These are phyloP conservation scores for Sylvilagus bachmani DNA, from an alignment of 2,113 vertebrate species.

Conservation along the genomic window DNA sequence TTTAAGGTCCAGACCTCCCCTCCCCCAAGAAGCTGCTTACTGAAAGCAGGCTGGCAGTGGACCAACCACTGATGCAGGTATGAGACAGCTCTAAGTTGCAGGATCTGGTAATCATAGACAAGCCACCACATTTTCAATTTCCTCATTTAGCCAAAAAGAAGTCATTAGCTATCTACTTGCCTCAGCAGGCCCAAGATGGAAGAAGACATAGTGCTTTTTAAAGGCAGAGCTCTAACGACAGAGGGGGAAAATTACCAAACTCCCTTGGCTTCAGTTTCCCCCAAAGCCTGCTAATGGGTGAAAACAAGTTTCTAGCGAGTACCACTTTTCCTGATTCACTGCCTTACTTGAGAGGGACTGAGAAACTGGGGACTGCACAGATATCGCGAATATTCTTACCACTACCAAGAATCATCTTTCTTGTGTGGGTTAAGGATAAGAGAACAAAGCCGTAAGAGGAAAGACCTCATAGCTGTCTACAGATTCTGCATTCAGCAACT, in stretches of 20 bases:
- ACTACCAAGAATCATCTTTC: background rate
- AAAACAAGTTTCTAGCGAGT: background rate
- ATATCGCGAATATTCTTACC: too few species aligned
- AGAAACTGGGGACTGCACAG: background rate
- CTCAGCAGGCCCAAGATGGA: background rate
- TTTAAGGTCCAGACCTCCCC: background rate
- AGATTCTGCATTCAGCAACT: background rate
- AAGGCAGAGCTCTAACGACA: background rate
- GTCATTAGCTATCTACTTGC: background rate
- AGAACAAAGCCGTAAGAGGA: background rate
- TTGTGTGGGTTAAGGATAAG: background rate
- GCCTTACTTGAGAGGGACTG: background rate
- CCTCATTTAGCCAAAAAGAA: background rate
- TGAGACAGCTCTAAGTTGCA: background rate
- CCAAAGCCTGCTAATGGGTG: background rate
- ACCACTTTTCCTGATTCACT: background rate
- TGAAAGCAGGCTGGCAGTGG: background rate
- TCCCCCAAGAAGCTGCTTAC: background rate
- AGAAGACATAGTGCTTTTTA: background rate
- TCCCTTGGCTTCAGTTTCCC: background rate
- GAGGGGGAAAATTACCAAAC: background rate
- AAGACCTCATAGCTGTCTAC: background rate
- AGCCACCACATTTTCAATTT: background rate
- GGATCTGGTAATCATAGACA: background rate
- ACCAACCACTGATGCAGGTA: background rate